phyloP scores from a whole-genome alignment of 2,888 invertebrate genomes.

The Scrobipalpa atriplicella region DNA sequence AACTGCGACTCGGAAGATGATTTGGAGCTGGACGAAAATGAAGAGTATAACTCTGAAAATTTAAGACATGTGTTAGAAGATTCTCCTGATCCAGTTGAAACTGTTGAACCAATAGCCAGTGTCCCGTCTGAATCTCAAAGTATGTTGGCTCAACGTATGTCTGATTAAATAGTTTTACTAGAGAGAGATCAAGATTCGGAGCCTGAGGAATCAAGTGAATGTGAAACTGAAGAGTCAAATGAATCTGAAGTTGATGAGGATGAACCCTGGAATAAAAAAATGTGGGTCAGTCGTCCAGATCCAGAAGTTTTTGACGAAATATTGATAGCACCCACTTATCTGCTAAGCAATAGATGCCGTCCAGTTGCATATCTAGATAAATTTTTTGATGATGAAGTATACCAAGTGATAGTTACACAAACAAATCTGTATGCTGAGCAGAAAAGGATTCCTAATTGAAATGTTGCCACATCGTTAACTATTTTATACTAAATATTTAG shows the following conservation, averaged over 20 bases:
- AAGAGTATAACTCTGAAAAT: no score
- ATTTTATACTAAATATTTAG: no score
- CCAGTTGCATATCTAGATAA: conserved; percentile 26
- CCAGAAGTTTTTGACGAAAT: conserved; percentile 28
- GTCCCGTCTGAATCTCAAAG: no score
- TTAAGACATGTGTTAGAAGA: no score
- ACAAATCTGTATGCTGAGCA: conserved; percentile 28
- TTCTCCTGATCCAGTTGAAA: no score
- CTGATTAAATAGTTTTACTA: no score
- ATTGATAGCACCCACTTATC: conserved; percentile 23
- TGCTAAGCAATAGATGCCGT: conserved; percentile 15
- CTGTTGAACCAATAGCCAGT: no score
- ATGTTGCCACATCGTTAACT: no score
- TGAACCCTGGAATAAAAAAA: conserved; percentile 25
- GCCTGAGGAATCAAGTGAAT: conserved; percentile 9
- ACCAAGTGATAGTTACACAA: conserved; percentile 25
- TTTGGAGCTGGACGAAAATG: no score
- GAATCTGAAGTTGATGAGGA: conserved; percentile 27
- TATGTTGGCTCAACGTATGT: no score
- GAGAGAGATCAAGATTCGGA: no score
- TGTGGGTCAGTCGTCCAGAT: conserved; percentile 24
- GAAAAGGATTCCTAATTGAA: conserved; percentile 13
- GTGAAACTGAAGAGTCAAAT: conserved; percentile 20
- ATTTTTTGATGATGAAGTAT: conserved; percentile 27
- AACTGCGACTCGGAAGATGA: no score